Percentiles rank a stretch among this genome's conserved stretches.
Conservation (phyloP, 2,113 vertebrate genomes). For the Anguilla rostrata region DNA sequence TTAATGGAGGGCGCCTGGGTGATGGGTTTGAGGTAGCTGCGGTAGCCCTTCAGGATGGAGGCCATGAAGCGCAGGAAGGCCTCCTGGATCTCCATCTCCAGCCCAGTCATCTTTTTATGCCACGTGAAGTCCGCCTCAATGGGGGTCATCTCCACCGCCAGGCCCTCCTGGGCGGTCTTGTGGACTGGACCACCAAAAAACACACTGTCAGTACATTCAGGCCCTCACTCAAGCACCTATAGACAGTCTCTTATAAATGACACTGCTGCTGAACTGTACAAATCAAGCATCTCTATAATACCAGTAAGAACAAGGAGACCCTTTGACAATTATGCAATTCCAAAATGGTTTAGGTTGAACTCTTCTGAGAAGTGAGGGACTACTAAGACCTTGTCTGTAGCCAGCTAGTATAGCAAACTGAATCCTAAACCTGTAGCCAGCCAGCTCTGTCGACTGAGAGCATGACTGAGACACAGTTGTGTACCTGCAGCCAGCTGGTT, state of each 20-base stretch:
- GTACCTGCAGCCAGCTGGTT: background rate
- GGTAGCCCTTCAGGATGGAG: conserved; percentile 91
- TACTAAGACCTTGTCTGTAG: background rate
- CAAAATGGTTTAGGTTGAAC: no score
- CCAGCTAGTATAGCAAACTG: background rate
- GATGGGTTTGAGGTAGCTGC: conserved; percentile 90
- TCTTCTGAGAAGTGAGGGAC: no score
- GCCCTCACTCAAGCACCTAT: background rate
- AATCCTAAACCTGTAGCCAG: background rate
- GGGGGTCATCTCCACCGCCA: conserved; percentile 89
- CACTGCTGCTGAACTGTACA: background rate
- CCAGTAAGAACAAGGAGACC: background rate
- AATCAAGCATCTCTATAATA: no score
- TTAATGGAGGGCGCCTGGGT: conserved; percentile 93
- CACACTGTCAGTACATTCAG: background rate
- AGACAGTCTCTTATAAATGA: background rate
- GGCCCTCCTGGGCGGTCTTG: conserved; percentile 74
- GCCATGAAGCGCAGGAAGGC: conserved; percentile 96
- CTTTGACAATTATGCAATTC: background rate
- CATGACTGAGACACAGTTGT: background rate
- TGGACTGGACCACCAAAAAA: conserved; percentile 64
- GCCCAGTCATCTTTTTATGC: conserved; percentile 87
- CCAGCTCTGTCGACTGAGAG: background rate
- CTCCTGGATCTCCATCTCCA: conserved; percentile 97
- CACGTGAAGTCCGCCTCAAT: conserved; percentile 95